These are phyloP conservation scores for Amblyopsis hoosieri DNA, from an alignment of 2,797 vertebrate genomes.

Conservation along the genomic window DNA sequence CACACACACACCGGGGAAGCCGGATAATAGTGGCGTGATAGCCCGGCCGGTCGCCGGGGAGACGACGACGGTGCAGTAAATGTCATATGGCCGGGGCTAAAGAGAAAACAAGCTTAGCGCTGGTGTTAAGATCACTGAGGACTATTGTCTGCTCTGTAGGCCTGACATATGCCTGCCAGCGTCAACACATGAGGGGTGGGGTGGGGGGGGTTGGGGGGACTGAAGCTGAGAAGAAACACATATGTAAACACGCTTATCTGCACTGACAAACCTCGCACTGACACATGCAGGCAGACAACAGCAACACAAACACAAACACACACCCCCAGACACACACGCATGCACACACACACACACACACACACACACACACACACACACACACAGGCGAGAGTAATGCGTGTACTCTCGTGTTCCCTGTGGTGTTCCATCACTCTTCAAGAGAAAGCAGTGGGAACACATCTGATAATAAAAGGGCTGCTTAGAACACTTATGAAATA, in stretches of 20 bases:
- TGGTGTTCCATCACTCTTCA: constrained; percentile 35
- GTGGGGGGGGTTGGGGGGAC: constrained; percentile 28
- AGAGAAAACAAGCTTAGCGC: constrained; percentile 68
- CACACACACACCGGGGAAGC: constrained; percentile 18
- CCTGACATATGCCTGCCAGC: constrained; percentile 66
- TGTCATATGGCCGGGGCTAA: constrained; percentile 72
- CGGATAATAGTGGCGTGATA: constrained; percentile 61
- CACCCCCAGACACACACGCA: constrained; percentile 4
- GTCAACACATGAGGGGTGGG: constrained; percentile 1
- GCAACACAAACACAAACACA: constrained; percentile 34
- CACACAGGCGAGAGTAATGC: constrained; percentile 9
- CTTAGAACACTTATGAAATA: constrained; percentile 45
- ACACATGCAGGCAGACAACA: constrained; percentile 19
- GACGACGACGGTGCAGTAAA: constrained; percentile 54
- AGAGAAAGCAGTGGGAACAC: constrained; percentile 37
- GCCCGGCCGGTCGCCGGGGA: constrained; percentile 51
- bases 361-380: constrained; percentile 23
- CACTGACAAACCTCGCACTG: constrained; percentile 36
- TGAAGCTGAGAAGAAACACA: constrained; percentile 38
- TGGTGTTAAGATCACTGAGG: constrained; percentile 64
- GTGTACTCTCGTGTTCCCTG: constrained; percentile 20
- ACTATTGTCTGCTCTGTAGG: constrained; percentile 59
- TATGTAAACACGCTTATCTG: constrained; percentile 57
- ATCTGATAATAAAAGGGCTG: constrained; percentile 38
- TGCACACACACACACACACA: constrained; percentile 29